Base-by-base conservation (phyloP, 2,113 vertebrate species). In the Alethe castanea region DNA sequence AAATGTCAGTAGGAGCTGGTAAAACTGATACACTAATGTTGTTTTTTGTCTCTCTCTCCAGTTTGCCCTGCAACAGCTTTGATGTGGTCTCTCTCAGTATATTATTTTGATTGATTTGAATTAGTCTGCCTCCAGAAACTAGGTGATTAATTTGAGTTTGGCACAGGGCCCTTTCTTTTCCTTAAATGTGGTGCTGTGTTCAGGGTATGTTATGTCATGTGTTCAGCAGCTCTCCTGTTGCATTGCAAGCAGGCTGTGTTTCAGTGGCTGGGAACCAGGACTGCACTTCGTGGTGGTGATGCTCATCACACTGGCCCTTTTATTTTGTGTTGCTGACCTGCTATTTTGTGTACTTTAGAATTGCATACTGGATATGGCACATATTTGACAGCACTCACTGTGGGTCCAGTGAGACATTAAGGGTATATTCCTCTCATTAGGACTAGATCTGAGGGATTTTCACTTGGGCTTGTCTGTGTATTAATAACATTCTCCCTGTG, bases 131-230 rank as follows among this genome's bases (percentile, higher is more conserved):
- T 71, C 31, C 57, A 81, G 73, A 91, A 95, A 26, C 6, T 2
- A 72, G 86, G 40, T 79, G 86, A 78, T 88, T 65, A 60, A 61
- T 92, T 20, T 33, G 73, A 69, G 42, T 64, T 86, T 89, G 88
- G 73, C 69, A 61, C 25, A 13, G 0, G 1, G 57, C 84, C 56
- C 17, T 84, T 91, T 56, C 15, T 78, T 88, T 66, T 44, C 81
- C 76, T 84, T 67, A 64, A 79, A 33, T 15, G 28, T 79, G 60
- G 64, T 80, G 19, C 69, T 64, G 29, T 36, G 28, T 64, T 74
- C 45, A 45, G 33, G 28, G 5, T 12, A 0, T 69, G 53, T 69
- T 15, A 4, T 86, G 77, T 36, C 57, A 11, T 66, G 10, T 67
- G 86, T 18, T 70, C 33, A 40, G 77, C 80, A 91, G 86, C 83